phyloP scores from a whole-genome alignment of 2,113 vertebrate species.

The Calonectris borealis region DNA sequence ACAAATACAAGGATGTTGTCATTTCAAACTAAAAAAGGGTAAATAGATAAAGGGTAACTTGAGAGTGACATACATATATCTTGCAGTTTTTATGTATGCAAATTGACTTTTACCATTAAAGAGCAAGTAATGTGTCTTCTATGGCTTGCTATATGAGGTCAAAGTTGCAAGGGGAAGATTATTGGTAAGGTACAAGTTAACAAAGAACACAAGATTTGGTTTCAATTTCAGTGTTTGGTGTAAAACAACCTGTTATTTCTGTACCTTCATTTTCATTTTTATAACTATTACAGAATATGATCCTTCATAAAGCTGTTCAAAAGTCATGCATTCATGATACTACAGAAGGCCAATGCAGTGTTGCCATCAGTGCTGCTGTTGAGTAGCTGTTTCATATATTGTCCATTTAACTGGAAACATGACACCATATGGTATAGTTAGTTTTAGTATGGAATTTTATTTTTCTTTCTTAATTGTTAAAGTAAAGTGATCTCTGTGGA shows the following conservation, averaged over 20 bases:
- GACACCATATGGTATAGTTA: neutral
- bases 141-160: neutral
- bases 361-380: neutral
- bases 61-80: conserved; percentile 1
- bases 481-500: neutral
- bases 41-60: conserved; percentile 33
- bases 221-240: neutral
- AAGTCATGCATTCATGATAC: neutral
- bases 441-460: neutral
- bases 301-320: neutral
- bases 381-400: neutral
- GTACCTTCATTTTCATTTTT: neutral
- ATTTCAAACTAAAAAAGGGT: conserved; percentile 45
- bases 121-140: neutral
- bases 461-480: conserved; percentile 7
- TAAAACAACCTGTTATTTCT: neutral
- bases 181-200: neutral
- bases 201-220: neutral
- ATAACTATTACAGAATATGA: neutral
- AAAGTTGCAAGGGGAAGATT: neutral
- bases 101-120: neutral
- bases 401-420: neutral
- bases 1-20: conserved; percentile 71
- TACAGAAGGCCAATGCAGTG: neutral
- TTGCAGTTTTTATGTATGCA: neutral